Percentiles rank a stretch among this genome's conserved stretches.
phyloP scores from a whole-genome alignment of 1,140 invertebrate genomes.

The Nasonia giraulti region DNA sequence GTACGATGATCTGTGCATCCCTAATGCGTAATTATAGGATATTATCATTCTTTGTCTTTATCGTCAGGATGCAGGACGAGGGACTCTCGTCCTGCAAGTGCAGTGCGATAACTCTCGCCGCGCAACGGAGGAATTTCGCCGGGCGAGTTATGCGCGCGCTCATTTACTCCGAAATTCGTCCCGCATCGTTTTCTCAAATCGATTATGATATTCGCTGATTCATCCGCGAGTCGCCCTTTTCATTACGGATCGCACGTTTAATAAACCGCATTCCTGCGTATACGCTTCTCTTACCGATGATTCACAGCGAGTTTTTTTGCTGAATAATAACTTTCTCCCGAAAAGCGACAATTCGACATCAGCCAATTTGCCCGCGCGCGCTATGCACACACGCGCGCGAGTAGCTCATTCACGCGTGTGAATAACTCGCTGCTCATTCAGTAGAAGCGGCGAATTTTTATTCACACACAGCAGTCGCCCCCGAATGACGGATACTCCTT shows the following conservation, averaged over 20 bases:
- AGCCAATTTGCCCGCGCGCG: too few species aligned
- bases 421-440: background rate
- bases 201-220: background rate
- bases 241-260: background rate
- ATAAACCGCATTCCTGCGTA: background rate
- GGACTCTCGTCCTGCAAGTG: too few species aligned
- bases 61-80: background rate
- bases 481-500: constrained; percentile 44
- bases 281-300: too few species aligned
- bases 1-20: background rate
- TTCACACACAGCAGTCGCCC: background rate
- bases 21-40: background rate
- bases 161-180: background rate
- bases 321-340: background rate
- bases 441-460: background rate
- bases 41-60: constrained; percentile 15
- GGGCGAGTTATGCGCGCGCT: constrained; percentile 1
- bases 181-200: background rate
- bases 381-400: too few species aligned
- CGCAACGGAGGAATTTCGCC: background rate
- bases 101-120: too few species aligned
- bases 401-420: background rate
- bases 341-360: background rate
- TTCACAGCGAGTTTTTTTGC: background rate
- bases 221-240: background rate